Conservation (phyloP, 2,797 vertebrate species). For the Martes flavigula region DNA sequence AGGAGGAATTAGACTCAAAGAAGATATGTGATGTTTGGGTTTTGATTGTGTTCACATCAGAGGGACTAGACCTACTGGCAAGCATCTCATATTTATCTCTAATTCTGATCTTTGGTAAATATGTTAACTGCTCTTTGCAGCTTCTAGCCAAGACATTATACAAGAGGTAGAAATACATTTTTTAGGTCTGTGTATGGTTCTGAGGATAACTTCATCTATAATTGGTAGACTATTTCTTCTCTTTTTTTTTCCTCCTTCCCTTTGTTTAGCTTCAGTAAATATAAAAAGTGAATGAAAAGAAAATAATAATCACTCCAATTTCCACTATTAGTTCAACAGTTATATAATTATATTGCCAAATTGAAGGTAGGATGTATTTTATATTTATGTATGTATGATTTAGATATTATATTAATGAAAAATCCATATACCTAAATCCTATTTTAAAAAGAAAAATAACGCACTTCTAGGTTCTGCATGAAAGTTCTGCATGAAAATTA, state of each 20-base stretch:
- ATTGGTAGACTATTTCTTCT: not conserved
- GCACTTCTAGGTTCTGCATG: not conserved
- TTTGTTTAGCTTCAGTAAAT: not conserved
- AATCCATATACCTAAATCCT: not conserved
- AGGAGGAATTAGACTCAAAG: not conserved
- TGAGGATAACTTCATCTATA: not conserved
- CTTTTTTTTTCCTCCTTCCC: not conserved
- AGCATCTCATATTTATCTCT: not conserved
- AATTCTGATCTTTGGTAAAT: not conserved
- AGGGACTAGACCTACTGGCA: not conserved
- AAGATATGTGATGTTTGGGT: not conserved
- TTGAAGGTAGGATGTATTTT: not conserved
- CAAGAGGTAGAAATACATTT: not conserved
- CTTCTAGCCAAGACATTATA: not conserved
- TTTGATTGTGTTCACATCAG: not conserved
- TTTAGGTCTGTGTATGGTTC: not conserved
- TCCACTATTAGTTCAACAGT: not conserved
- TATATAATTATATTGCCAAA: not conserved
- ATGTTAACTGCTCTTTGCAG: not conserved
- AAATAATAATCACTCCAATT: not conserved
- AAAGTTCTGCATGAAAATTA: not conserved
- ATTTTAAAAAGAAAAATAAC: not conserved
- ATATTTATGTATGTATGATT: not conserved
- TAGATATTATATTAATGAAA: not conserved
- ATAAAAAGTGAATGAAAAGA: not conserved